These are phyloP conservation scores for Drosophila dives DNA, from an alignment of 2,888 invertebrate genomes.

Conservation along the genomic window DNA sequence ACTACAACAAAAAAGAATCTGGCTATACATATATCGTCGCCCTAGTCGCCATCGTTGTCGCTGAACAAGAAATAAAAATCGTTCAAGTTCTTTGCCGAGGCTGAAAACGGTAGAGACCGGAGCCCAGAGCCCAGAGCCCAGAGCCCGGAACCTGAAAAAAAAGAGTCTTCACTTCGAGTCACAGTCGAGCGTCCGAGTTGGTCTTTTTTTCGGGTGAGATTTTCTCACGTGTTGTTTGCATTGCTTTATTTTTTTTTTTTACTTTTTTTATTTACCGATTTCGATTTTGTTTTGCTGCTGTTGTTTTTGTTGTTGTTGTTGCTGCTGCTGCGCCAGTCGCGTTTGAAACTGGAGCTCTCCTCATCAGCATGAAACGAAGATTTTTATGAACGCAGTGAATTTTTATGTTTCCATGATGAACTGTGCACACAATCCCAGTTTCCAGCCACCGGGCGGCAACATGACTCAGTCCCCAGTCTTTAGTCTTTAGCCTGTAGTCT, in stretches of 20 bases:
- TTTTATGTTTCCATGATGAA: slow-evolving; percentile 79
- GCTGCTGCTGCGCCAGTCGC: slow-evolving; percentile 7
- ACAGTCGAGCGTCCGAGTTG: slow-evolving; percentile 28
- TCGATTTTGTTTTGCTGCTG: slow-evolving; percentile 67
- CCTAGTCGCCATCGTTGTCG: slow-evolving; percentile 70
- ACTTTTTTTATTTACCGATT: slow-evolving; percentile 62
- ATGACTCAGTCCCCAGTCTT: slow-evolving; percentile 56
- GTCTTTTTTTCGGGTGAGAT: slow-evolving; percentile 70
- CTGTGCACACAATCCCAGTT: slow-evolving; percentile 72
- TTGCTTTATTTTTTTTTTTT: slow-evolving; percentile 67
- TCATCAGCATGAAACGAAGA: slow-evolving; percentile 81
- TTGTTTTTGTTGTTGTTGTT: slow-evolving; percentile 24
- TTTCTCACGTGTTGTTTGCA: slow-evolving; percentile 80
- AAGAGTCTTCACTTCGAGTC: slow-evolving; percentile 28
- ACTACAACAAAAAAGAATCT: slow-evolving; percentile 53
- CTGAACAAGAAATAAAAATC: slow-evolving; percentile 81
- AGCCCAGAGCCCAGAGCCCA: slow-evolving; percentile 26
- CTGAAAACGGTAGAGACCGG: slow-evolving; percentile 55
- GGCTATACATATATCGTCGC: slow-evolving; percentile 68
- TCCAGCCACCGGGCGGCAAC: slow-evolving; percentile 67
- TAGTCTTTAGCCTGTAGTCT: slow-evolving; percentile 14
- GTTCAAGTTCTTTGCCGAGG: slow-evolving; percentile 74
- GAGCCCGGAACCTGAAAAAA: slow-evolving; percentile 43
- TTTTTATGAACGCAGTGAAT: slow-evolving; percentile 81
- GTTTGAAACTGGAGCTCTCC: slow-evolving; percentile 80